phyloP scores from a whole-genome alignment of 2,797 vertebrate species.

The Lutjanus argentimaculatus region DNA sequence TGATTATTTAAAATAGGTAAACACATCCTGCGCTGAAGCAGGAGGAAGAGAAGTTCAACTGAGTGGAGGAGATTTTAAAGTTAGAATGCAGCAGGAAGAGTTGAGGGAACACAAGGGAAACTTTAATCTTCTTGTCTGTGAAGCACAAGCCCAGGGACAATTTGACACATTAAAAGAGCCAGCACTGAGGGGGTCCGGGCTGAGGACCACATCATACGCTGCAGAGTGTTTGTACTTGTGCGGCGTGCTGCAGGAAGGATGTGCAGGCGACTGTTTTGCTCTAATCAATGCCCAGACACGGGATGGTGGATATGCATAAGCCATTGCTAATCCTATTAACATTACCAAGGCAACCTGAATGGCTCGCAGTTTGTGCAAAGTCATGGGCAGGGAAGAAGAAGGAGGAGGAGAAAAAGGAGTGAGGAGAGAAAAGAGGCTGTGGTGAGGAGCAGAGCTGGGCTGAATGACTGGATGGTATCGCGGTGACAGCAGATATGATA shows the following conservation, averaged over 20 bases:
- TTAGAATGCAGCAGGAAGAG: conserved; percentile 48
- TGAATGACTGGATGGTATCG: conserved; percentile 71
- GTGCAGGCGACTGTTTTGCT: conserved; percentile 77
- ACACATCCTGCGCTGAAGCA: conserved; percentile 29
- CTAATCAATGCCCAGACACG: conserved; percentile 86
- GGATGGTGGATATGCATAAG: conserved; percentile 85
- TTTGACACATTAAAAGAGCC: conserved; percentile 72
- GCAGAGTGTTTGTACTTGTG: conserved; percentile 67
- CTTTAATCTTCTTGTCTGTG: conserved; percentile 81
- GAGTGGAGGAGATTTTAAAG: conserved; percentile 61
- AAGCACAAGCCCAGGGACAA: conserved; percentile 74
- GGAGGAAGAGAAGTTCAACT: conserved; percentile 48
- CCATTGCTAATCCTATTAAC: conserved; percentile 87
- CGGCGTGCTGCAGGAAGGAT: conserved; percentile 72
- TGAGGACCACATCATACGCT: conserved; percentile 70
- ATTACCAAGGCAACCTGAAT: conserved; percentile 86
- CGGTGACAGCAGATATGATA: conserved; percentile 75
- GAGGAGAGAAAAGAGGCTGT: conserved; percentile 31
- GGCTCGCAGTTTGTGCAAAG: conserved; percentile 79
- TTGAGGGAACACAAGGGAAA: conserved; percentile 61
- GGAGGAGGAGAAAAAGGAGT: conserved; percentile 42
- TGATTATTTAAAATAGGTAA: conserved; percentile 57
- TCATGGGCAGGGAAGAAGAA: conserved; percentile 70
- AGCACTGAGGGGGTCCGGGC: conserved; percentile 59
- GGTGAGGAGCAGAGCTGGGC: conserved; percentile 47